These are phyloP conservation scores for Epicauta chinensis DNA, from an alignment of 1,140 invertebrate genomes.

Conservation along the genomic window DNA sequence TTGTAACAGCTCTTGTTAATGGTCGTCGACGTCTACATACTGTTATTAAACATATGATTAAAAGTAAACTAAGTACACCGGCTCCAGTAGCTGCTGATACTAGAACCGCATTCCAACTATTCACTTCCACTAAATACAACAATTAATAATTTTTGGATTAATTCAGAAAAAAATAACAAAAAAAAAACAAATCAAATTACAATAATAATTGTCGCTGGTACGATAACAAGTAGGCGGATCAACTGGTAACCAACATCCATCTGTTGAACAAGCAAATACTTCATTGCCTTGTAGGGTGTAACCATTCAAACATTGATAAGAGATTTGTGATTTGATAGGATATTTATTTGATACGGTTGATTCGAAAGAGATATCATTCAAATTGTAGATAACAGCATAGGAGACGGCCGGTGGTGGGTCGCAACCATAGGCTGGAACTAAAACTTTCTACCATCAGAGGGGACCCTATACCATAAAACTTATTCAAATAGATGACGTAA, in stretches of 20 bases:
- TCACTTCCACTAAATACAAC: slow-evolving; percentile 30
- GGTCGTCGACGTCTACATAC: slow-evolving; percentile 34
- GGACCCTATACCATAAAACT: no score
- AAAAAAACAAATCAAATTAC: slow-evolving; percentile 5
- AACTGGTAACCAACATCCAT: slow-evolving; percentile 46
- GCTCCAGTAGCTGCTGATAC: slow-evolving; percentile 40
- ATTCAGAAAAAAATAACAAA: no score
- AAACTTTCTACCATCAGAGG: no score
- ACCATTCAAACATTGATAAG: slow-evolving; percentile 43
- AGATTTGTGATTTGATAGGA: slow-evolving; percentile 40
- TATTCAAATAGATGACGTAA: no score
- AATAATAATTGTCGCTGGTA: slow-evolving; percentile 20
- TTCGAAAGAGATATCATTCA: slow-evolving; percentile 14
- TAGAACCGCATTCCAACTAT: slow-evolving; percentile 34
- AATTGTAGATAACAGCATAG: slow-evolving; percentile 16
- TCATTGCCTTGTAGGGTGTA: slow-evolving; percentile 42
- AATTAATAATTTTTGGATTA: no score
- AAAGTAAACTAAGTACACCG: slow-evolving; percentile 39
- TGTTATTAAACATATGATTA: slow-evolving; percentile 39
- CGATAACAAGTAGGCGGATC: slow-evolving; percentile 31
- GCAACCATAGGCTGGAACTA: slow-evolving; percentile 29
- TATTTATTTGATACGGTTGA: slow-evolving; percentile 15
- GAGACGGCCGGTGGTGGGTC: slow-evolving; percentile 27
- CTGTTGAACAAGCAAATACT: slow-evolving; percentile 40
- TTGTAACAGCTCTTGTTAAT: slow-evolving; percentile 24